phyloP scores from a whole-genome alignment of 2,113 vertebrate genomes.

The Rana temporaria region DNA sequence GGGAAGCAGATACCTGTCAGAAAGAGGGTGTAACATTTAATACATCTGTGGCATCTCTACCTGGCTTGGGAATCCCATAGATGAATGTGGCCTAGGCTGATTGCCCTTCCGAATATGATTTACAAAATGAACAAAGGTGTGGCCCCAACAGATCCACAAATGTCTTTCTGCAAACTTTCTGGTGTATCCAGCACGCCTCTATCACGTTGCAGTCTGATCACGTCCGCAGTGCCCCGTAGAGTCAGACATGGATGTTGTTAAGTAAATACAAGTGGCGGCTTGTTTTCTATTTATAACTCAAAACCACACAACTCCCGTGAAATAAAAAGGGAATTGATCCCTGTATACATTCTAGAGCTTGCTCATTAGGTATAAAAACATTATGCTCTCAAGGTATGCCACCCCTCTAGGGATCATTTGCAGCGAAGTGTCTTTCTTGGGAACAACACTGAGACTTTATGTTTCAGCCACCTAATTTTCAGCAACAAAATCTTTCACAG shows the following conservation, averaged over 20 bases:
- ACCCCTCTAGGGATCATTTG: background rate
- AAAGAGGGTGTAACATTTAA: too few species aligned
- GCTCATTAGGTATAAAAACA: slow-evolving; percentile 26
- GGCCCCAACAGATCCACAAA: too few species aligned
- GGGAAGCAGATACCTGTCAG: too few species aligned
- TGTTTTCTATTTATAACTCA: background rate
- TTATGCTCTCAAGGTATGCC: background rate
- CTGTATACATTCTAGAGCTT: background rate
- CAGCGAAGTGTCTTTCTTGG: background rate
- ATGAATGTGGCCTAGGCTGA: too few species aligned
- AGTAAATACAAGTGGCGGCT: background rate
- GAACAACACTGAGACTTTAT: background rate
- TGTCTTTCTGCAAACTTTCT: too few species aligned
- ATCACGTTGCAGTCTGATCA: background rate
- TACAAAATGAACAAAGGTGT: too few species aligned
- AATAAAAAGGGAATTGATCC: slow-evolving; percentile 24
- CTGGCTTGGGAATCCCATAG: too few species aligned
- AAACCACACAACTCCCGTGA: background rate
- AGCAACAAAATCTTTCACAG: background rate
- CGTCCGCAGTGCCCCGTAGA: background rate
- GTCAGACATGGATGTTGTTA: background rate
- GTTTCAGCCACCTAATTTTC: background rate
- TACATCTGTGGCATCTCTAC: too few species aligned
- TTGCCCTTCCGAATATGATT: too few species aligned
- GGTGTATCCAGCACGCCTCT: too few species aligned